phyloP scores from a whole-genome alignment of 2,888 invertebrate species.

The Oxytorus armatus region DNA sequence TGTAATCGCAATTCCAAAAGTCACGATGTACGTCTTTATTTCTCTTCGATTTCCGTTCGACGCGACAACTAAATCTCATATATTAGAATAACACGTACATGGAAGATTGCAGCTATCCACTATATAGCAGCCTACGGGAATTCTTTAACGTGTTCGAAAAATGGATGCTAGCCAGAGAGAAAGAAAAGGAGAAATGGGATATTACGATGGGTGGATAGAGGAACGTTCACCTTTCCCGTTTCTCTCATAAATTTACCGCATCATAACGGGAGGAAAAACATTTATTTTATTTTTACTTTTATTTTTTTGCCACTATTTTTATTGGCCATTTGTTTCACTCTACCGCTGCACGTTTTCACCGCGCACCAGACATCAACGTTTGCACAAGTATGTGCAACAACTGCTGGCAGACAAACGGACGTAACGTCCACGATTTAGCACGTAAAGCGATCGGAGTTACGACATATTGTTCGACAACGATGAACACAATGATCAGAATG shows the following conservation, averaged over 20 bases:
- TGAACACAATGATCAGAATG: too few relatives aligned
- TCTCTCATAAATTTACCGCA: constrained; percentile 49
- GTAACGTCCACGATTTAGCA: neutral
- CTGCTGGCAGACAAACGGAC: neutral
- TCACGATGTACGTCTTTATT: neutral
- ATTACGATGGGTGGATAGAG: constrained; percentile 12
- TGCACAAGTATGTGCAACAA: neutral
- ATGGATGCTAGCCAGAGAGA: constrained; percentile 36
- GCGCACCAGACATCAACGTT: constrained; percentile 1
- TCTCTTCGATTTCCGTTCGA: constrained; percentile 1
- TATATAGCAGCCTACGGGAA: constrained; percentile 23
- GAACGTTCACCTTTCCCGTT: constrained; percentile 26
- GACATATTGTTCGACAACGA: too few relatives aligned
- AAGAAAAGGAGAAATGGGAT: constrained; percentile 26
- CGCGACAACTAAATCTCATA: constrained; percentile 15
- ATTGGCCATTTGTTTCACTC: constrained; percentile 2
- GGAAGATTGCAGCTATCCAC: neutral
- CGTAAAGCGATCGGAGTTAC: neutral
- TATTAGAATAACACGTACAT: constrained; percentile 16
- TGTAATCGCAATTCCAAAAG: neutral
- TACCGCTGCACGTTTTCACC: neutral
- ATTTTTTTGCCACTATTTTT: constrained; percentile 10
- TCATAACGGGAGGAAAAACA: constrained; percentile 24
- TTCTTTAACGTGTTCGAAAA: constrained; percentile 44
- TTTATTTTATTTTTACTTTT: constrained; percentile 14